Conservation (phyloP, 1,140 invertebrate species). For the Drosophila sproati region DNA sequence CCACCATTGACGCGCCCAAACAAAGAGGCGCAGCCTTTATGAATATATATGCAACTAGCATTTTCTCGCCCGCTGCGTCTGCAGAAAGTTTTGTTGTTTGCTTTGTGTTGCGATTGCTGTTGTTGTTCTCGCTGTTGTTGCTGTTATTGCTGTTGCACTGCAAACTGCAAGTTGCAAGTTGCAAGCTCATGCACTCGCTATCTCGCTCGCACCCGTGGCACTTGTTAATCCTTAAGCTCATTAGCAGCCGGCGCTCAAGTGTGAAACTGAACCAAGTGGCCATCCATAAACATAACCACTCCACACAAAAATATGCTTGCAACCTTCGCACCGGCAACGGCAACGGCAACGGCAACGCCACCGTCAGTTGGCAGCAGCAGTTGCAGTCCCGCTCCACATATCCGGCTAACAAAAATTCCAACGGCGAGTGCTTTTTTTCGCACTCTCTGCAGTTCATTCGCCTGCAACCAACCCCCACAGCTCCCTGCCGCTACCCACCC, state of each 20-base stretch:
- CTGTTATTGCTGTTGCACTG: not conserved
- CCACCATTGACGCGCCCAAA: constrained; percentile 49
- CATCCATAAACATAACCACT: constrained; percentile 62
- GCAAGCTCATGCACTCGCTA: not conserved
- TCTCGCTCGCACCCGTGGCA: not conserved
- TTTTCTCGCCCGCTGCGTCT: constrained; percentile 7
- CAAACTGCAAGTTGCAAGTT: not conserved
- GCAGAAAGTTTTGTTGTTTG: too few species aligned
- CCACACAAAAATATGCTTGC: not conserved
- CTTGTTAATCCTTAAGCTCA: constrained; percentile 72
- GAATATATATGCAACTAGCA: constrained; percentile 33
- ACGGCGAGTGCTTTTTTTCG: constrained; percentile 10
- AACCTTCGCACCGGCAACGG: not conserved
- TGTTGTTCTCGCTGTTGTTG: not conserved
- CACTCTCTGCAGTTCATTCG: constrained; percentile 39
- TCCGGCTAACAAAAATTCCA: constrained; percentile 47
- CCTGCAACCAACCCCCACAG: not conserved
- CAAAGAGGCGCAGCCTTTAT: constrained; percentile 28
- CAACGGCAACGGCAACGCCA: not conserved
- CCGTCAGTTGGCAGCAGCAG: not conserved
- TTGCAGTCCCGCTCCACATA: constrained; percentile 11
- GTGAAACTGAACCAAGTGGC: constrained; percentile 77
- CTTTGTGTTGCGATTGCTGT: too few species aligned
- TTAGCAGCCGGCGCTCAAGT: constrained; percentile 75
- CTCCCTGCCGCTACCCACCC: not conserved